Evolutionary conservation across 2,888 invertebrate species (phyloP), one percentile per base, ranked within the genome.

Genomic region (Nematopogon swammerdamellus): DNA sequence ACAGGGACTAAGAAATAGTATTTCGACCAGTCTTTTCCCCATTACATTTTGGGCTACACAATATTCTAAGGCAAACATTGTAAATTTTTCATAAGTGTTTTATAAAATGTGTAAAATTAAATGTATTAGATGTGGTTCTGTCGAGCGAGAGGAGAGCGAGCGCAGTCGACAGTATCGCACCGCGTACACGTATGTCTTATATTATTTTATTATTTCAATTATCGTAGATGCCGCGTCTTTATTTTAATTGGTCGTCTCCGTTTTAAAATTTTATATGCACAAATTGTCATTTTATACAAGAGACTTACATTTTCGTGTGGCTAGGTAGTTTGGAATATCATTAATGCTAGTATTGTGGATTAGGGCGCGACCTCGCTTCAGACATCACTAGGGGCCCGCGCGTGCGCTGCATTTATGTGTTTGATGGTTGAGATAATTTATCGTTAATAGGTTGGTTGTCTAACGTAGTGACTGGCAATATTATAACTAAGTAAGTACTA

Each of bases 1-100:
- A 20, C 17, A 14, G 46, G 20, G 46, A 46, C 14, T 6, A 4
- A 20, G 20, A 20, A 44, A 44, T 19, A 19, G 36, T 36, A 14
- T 36, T 36, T 36, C 36, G 36, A 36, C 36, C 36, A 36, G 36
- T 36, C 36, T 36, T 14, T 36, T 36, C 36, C 25, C 36, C 36
- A 36, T 36, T 36, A 8, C 8, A 14, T 14, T 36, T 36, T 36
- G 36, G 36, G 36, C 36, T 36, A 8, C 11, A 36, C 36, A 36
- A 25, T 25, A 25, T 25, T 36, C 36, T 49, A 46, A 45, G 45
- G 44, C 18, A 45, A 47, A 19, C 36, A 48, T 68, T 76, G 76
- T 77, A 75, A 70, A 75, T 77, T 77, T 76, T 77, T 46, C 46
- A 75, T 75, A 76, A 68, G 73, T 76, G 71, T 77, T 77, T 77